Evolutionary conservation across 2,888 invertebrate genomes (phyloP).

Genomic region (Biston betularia): DNA sequence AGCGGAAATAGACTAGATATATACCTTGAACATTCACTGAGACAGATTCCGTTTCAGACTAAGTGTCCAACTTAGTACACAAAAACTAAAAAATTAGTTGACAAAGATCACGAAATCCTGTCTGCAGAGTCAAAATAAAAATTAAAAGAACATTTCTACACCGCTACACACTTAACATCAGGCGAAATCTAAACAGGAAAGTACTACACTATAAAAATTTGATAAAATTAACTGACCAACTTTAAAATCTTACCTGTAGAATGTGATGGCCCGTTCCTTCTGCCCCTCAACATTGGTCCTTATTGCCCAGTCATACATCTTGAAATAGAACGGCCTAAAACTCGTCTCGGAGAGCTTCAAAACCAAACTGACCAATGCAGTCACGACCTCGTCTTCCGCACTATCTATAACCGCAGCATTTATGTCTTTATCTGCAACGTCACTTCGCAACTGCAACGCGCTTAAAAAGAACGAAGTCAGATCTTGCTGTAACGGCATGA

Average conservation of each 20-base stretch:
- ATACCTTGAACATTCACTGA: too few relatives aligned
- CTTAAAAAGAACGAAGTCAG: constrained; percentile 91
- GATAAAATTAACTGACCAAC: background rate
- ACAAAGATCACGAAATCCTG: too few relatives aligned
- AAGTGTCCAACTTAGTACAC: too few relatives aligned
- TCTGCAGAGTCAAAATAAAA: too few relatives aligned
- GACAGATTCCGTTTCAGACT: too few relatives aligned
- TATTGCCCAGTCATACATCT: constrained; percentile 95
- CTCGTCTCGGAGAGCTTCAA: constrained; percentile 95
- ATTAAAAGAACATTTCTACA: too few relatives aligned
- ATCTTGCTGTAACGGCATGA: constrained; percentile 88
- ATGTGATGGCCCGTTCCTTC: constrained; percentile 91
- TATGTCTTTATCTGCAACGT: constrained; percentile 70
- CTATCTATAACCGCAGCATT: constrained; percentile 74
- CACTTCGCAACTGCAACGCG: constrained; percentile 89
- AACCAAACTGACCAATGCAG: constrained; percentile 92
- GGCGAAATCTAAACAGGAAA: too few relatives aligned
- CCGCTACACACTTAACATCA: too few relatives aligned
- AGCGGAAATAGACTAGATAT: too few relatives aligned
- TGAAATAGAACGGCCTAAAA: constrained; percentile 95
- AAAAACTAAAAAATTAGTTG: too few relatives aligned
- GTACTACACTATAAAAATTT: background rate
- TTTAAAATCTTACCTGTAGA: constrained; percentile 87
- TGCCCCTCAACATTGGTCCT: constrained; percentile 85
- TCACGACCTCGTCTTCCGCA: constrained; percentile 91